Conservation (phyloP, 2,888 invertebrate genomes). For the Polia nebulosa region DNA sequence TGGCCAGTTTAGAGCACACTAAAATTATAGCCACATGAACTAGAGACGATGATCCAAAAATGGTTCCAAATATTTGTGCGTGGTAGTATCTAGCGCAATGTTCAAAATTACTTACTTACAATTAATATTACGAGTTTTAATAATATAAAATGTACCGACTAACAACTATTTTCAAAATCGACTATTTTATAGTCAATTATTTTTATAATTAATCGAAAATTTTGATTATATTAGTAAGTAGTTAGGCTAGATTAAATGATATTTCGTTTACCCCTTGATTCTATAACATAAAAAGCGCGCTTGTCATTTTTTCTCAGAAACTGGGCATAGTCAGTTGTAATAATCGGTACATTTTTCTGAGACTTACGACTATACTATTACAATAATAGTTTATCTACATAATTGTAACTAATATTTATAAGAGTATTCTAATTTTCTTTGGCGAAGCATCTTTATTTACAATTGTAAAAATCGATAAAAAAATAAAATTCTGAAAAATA, state of each 20-base stretch:
- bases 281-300: background rate
- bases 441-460: slow-evolving; percentile 85
- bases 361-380: slow-evolving; percentile 55
- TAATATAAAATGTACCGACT: slow-evolving; percentile 61
- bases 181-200: slow-evolving; percentile 55
- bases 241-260: slow-evolving; percentile 23
- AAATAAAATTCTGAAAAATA: slow-evolving; percentile 62
- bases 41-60: slow-evolving; percentile 58
- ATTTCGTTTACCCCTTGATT: background rate
- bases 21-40: slow-evolving; percentile 39
- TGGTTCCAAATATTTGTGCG: slow-evolving; percentile 68
- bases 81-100: slow-evolving; percentile 60
- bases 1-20: slow-evolving; percentile 13
- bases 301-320: background rate
- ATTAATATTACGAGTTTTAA: slow-evolving; percentile 53
- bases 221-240: slow-evolving; percentile 17
- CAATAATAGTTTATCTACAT: slow-evolving; percentile 63
- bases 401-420: slow-evolving; percentile 74
- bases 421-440: slow-evolving; percentile 81
- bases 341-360: slow-evolving; percentile 59
- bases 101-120: slow-evolving; percentile 60
- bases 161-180: slow-evolving; percentile 31
- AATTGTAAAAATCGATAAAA: slow-evolving; percentile 65
- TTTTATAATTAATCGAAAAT: slow-evolving; percentile 28
- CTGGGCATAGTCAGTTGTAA: slow-evolving; percentile 13